Conservation (phyloP, 2,797 vertebrate genomes). For the Neosalanx taihuensis region DNA sequence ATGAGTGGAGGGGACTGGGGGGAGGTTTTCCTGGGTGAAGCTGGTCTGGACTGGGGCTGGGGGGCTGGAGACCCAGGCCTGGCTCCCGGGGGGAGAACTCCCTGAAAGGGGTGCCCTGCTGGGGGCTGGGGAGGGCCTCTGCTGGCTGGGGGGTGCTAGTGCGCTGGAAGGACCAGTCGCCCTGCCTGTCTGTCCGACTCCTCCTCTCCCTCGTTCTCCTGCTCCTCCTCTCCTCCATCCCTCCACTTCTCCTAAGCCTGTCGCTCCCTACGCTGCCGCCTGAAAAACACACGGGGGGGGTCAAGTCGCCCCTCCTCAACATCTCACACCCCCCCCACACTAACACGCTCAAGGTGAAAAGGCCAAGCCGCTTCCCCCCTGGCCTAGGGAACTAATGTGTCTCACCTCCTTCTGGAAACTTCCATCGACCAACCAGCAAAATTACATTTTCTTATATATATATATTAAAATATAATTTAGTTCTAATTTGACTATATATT, state of each 20-base stretch:
- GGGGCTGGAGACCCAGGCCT: constrained; percentile 8
- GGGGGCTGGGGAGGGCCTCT: no score
- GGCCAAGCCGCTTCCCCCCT: background rate
- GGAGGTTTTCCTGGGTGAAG: background rate
- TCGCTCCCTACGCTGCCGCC: constrained; percentile 49
- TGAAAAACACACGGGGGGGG: constrained; percentile 37
- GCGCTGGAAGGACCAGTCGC: constrained; percentile 27
- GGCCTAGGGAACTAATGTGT: background rate
- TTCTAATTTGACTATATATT: no score
- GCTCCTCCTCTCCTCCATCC: constrained; percentile 38
- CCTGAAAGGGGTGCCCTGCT: no score
- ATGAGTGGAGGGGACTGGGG: no score
- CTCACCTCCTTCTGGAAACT: no score
- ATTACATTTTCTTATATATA: no score
- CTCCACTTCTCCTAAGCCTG: constrained; percentile 43
- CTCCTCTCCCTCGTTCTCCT: constrained; percentile 42
- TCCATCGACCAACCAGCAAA: no score
- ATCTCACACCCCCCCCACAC: background rate
- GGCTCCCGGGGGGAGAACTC: constrained; percentile 18
- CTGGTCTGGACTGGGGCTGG: background rate
- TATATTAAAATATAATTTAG: no score
- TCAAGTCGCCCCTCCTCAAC: background rate
- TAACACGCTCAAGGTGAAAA: background rate
- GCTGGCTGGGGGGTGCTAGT: constrained; percentile 34
- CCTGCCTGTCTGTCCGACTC: constrained; percentile 52